Evolutionary conservation across 64 coral and sea anemone genomes (phyloP).

Genomic region (Actinia tenebrosa): DNA sequence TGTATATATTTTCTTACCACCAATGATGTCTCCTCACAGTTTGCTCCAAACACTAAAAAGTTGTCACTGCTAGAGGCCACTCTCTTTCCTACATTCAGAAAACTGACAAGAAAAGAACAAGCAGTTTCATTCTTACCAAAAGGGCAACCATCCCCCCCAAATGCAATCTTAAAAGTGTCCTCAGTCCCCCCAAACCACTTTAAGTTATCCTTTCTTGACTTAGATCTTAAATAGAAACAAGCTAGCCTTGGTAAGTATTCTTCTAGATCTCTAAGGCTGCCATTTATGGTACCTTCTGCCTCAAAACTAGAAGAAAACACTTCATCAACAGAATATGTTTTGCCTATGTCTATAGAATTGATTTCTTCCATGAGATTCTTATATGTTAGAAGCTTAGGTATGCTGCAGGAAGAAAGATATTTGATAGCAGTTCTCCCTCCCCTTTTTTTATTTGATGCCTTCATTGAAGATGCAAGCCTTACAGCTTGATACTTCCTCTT

Average conservation of each 20-base stretch:
- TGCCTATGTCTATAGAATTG: no score
- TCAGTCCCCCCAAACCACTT: slow-evolving; percentile 75
- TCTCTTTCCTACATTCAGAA: no score
- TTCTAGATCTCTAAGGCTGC: no score
- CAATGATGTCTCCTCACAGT: slow-evolving; percentile 21
- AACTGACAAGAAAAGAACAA: no score
- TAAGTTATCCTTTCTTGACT: slow-evolving; percentile 17
- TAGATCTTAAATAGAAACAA: slow-evolving; percentile 46
- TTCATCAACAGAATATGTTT: no score
- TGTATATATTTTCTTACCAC: slow-evolving; percentile 27
- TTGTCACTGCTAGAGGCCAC: no score
- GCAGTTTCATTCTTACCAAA: slow-evolving; percentile 60
- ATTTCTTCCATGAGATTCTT: slow-evolving; percentile 49
- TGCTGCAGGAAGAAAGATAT: slow-evolving; percentile 34
- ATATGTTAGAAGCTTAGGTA: slow-evolving; percentile 70
- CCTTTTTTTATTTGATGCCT: slow-evolving; percentile 16
- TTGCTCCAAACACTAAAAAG: no score
- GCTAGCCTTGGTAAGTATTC: slow-evolving; percentile 71
- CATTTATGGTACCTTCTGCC: no score
- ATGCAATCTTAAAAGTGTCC: slow-evolving; percentile 55
- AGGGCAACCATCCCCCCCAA: slow-evolving; percentile 57
- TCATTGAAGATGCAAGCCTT: slow-evolving; percentile 60
- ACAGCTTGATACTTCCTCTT: slow-evolving; percentile 64
- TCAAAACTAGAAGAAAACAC: no score
- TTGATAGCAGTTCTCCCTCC: slow-evolving; percentile 34